Evolutionary conservation across 2,888 invertebrate species (phyloP), one percentile per base, ranked within the genome.

Genomic region (Nomada fabriciana): DNA sequence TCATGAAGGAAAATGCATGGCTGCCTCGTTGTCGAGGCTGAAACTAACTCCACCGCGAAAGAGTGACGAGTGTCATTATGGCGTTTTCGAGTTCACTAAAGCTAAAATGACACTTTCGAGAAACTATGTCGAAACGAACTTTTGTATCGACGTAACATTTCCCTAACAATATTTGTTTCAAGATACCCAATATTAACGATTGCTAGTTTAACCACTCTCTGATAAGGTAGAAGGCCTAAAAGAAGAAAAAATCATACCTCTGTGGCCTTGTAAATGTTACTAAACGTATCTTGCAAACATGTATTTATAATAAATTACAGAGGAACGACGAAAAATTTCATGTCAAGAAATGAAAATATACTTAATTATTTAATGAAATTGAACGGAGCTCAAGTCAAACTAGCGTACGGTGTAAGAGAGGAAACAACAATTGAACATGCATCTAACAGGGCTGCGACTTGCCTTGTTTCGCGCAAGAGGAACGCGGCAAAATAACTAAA

Each of bases 1-100:
- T 91, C 87, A 91, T 84, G 89, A 91, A 89, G 87, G 81, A 84
- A 89, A 89, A 87, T 89, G 90, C 83, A 85, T 63, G 74, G 74
- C 60, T 52, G 75, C 25, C 7, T 76, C 76, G 80, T 82, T 82
- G 80, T 82, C 73, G 77, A 61, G 47, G 36, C 43, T 18, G 53
- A 55, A 60, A 76, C 69, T 86, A 79, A 57, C 42, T n/a, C 61
- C 52, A 15, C 61, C 70, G 59, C 59, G 52, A 80, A 53, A 57
- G 50, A 69, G 69, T 47, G 69, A 80, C 79, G 42, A 76, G 68
- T 63, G 36, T 50, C 75, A 15, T 15, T 15, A 57, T 13, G 63
- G 25, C 36, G 43, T 25, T 57, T 52, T 10, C 13, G 13, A 36
- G 18, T 25, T 70, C 9, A 25, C 36, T n/a, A 4, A 23, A 63